Evolutionary conservation across 2,888 invertebrate species (phyloP).

Genomic region (Andrena haemorrhoa): DNA sequence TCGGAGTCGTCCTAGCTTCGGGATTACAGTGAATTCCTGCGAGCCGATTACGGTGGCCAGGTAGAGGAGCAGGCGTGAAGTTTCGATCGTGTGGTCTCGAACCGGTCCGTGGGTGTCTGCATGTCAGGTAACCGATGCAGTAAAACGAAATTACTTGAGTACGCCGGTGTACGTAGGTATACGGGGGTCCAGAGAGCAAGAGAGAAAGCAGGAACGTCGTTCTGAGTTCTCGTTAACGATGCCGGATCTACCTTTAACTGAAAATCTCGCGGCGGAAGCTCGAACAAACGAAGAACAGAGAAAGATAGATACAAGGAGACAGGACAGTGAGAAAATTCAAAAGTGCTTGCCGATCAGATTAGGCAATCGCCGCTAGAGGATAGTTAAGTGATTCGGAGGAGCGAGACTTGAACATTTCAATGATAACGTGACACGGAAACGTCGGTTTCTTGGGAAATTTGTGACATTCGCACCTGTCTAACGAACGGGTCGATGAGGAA

Average conservation of each 20-base stretch:
- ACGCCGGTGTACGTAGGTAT: slow-evolving; percentile 14
- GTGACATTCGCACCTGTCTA: too few relatives aligned
- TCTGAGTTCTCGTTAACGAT: slow-evolving; percentile 62
- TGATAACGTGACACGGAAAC: not conserved
- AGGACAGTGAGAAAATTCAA: not conserved
- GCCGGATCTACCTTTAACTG: slow-evolving; percentile 57
- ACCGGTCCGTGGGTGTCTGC: slow-evolving; percentile 57
- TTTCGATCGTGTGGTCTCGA: slow-evolving; percentile 62
- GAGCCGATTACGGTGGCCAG: slow-evolving; percentile 63
- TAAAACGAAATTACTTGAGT: slow-evolving; percentile 69
- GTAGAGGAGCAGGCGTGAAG: slow-evolving; percentile 47
- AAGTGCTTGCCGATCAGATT: slow-evolving; percentile 45
- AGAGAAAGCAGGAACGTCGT: slow-evolving; percentile 10
- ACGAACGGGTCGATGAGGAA: too few relatives aligned
- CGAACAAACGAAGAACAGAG: slow-evolving; percentile 6
- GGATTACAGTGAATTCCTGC: slow-evolving; percentile 52
- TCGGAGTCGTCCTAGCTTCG: slow-evolving; percentile 27
- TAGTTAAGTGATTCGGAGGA: slow-evolving; percentile 35
- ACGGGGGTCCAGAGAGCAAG: not conserved
- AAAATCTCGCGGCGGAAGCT: slow-evolving; percentile 35
- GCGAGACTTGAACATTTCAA: slow-evolving; percentile 1
- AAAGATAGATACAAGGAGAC: not conserved
- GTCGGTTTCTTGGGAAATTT: too few relatives aligned
- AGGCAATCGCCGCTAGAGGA: not conserved
- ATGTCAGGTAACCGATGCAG: slow-evolving; percentile 62